Evolutionary conservation across 1,140 invertebrate genomes (phyloP).

Genomic region (Linepithema humile): DNA sequence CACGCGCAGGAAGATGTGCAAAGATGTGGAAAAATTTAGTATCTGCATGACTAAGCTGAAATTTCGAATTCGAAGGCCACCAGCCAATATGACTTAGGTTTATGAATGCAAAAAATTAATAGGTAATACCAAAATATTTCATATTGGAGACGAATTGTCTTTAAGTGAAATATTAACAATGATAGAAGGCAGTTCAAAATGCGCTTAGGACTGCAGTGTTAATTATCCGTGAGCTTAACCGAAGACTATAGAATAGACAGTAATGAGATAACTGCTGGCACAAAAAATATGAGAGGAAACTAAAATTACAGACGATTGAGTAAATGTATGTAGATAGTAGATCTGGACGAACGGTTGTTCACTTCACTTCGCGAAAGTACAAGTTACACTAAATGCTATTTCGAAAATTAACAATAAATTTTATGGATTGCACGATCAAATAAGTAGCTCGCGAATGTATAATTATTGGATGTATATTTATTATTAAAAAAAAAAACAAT

Average conservation of each 20-base stretch:
- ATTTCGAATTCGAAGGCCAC: constrained; percentile 62
- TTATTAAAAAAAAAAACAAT: too few relatives aligned
- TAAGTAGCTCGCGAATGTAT: not conserved
- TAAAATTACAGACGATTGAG: not conserved
- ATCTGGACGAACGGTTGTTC: constrained; percentile 22
- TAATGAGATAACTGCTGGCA: constrained; percentile 39
- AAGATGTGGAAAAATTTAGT: constrained; percentile 8
- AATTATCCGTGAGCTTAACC: constrained; percentile 40
- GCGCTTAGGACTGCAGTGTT: constrained; percentile 70
- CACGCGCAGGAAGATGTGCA: not conserved
- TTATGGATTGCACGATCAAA: not conserved
- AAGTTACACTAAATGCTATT: not conserved
- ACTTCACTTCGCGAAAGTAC: constrained; percentile 3
- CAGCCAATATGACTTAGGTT: constrained; percentile 80
- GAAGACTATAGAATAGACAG: constrained; percentile 35
- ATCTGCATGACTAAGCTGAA: constrained; percentile 28
- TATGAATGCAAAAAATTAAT: constrained; percentile 71
- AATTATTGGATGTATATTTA: too few relatives aligned
- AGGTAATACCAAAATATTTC: constrained; percentile 71
- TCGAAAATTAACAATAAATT: not conserved
- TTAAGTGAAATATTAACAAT: constrained; percentile 58
- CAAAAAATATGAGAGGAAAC: not conserved
- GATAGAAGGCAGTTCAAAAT: constrained; percentile 67
- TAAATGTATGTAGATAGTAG: not conserved
- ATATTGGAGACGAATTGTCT: constrained; percentile 64